phyloP scores from a whole-genome alignment of 2,888 invertebrate genomes.

The Synergus umbraculus region DNA sequence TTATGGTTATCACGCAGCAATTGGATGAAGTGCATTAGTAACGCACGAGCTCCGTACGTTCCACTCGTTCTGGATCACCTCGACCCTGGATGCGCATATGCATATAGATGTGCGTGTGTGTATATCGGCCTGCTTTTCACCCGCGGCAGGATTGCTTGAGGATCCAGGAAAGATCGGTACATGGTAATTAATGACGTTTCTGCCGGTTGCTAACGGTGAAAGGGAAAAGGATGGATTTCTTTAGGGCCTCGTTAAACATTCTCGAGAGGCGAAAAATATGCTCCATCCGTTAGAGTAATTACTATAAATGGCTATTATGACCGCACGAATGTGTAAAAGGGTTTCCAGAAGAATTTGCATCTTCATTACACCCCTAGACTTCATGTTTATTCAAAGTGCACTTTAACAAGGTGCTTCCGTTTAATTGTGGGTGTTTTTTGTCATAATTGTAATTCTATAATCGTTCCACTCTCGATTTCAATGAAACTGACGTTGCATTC shows the following conservation, averaged over 20 bases:
- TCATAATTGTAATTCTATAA: background rate
- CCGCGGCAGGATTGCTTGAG: constrained; percentile 51
- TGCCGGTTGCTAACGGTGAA: constrained; percentile 56
- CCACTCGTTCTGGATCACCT: constrained; percentile 56
- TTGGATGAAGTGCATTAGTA: constrained; percentile 68
- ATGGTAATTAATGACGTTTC: constrained; percentile 57
- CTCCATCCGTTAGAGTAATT: constrained; percentile 34
- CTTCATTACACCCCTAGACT: background rate
- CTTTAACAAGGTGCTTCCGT: background rate
- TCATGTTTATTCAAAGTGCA: constrained; percentile 9
- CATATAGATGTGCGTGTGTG: constrained; percentile 46
- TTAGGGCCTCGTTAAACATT: constrained; percentile 32
- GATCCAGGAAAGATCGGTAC: constrained; percentile 55
- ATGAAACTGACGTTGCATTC: too few species aligned
- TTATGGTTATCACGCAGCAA: constrained; percentile 68
- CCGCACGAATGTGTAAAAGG: background rate
- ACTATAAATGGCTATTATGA: constrained; percentile 31
- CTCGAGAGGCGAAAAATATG: constrained; percentile 10
- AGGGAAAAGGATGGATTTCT: constrained; percentile 42
- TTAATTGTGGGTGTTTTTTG: background rate
- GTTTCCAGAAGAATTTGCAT: constrained; percentile 3
- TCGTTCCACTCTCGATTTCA: too few species aligned
- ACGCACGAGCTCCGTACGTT: constrained; percentile 64
- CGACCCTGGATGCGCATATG: constrained; percentile 48
- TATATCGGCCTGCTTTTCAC: constrained; percentile 45